These are phyloP conservation scores for Gobionotothen gibberifrons DNA, from an alignment of 2,797 vertebrate species.

Conservation along the genomic window DNA sequence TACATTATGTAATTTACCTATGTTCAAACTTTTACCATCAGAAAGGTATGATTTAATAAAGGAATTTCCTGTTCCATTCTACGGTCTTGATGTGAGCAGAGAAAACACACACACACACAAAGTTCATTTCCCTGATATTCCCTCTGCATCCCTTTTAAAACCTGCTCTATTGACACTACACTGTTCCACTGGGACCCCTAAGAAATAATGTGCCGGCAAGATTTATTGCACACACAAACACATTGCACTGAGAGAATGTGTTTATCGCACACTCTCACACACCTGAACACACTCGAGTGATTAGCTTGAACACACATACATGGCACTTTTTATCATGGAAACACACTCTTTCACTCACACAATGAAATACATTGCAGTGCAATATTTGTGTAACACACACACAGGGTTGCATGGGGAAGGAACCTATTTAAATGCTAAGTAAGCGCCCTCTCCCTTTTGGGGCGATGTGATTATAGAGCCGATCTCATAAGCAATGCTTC, in stretches of 20 bases:
- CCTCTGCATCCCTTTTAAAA: conserved; percentile 54
- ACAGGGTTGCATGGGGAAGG: conserved; percentile 50
- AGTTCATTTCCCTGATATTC: conserved; percentile 65
- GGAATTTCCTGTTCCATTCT: background rate
- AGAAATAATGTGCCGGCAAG: conserved; percentile 60
- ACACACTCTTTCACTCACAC: conserved; percentile 24
- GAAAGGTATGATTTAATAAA: background rate
- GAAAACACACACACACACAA: conserved; percentile 8
- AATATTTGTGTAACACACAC: conserved; percentile 44
- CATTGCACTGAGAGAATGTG: conserved; percentile 21
- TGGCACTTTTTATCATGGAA: conserved; percentile 25
- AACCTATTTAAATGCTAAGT: conserved; percentile 87
- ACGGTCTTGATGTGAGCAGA: background rate
- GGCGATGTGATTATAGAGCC: conserved; percentile 74
- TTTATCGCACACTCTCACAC: conserved; percentile 37
- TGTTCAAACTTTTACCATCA: background rate
- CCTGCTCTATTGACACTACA: conserved; percentile 61
- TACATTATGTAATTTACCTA: conserved; percentile 17
- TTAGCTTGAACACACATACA: conserved; percentile 12
- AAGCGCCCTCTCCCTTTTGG: conserved; percentile 78
- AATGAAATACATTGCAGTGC: conserved; percentile 45
- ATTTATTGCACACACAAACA: conserved; percentile 49
- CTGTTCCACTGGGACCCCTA: conserved; percentile 51
- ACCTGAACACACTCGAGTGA: conserved; percentile 17
- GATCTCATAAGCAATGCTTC: conserved; percentile 80